Evolutionary conservation across 2,888 invertebrate species (phyloP).

Genomic region (Biston betularia): DNA sequence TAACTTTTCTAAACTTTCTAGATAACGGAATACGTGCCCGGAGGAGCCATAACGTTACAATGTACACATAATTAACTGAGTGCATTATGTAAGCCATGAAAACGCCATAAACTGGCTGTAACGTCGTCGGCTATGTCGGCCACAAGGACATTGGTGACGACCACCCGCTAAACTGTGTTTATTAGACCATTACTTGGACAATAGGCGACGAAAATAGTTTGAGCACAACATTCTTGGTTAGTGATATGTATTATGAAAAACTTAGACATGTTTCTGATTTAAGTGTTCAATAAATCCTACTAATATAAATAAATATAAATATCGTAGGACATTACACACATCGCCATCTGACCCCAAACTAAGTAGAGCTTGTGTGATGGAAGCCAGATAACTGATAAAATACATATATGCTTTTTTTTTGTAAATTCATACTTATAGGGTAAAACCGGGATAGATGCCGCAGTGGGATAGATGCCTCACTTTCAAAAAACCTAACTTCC

Average conservation of each 20-base stretch:
- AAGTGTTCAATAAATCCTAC: neutral
- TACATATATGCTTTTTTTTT: no score
- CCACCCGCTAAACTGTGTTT: conserved; percentile 39
- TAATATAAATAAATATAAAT: no score
- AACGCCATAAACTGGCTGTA: conserved; percentile 46
- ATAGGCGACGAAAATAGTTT: conserved; percentile 25
- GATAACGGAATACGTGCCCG: conserved; percentile 46
- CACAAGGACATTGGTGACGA: conserved; percentile 51
- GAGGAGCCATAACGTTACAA: conserved; percentile 49
- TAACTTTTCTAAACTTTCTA: conserved; percentile 20
- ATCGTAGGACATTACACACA: no score
- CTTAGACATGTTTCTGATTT: neutral
- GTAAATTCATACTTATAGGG: no score
- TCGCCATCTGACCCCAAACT: no score
- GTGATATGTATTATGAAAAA: neutral
- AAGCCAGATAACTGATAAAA: no score
- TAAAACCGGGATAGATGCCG: no score
- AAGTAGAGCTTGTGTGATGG: no score
- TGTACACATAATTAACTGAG: conserved; percentile 55
- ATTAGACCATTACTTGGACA: conserved; percentile 27
- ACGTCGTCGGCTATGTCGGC: conserved; percentile 35
- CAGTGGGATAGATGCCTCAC: no score
- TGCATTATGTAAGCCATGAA: conserved; percentile 55
- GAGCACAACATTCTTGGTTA: neutral
- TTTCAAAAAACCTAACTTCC: no score